Base-by-base conservation (phyloP, 2,797 vertebrate species). In the Alfaro cultratus region DNA sequence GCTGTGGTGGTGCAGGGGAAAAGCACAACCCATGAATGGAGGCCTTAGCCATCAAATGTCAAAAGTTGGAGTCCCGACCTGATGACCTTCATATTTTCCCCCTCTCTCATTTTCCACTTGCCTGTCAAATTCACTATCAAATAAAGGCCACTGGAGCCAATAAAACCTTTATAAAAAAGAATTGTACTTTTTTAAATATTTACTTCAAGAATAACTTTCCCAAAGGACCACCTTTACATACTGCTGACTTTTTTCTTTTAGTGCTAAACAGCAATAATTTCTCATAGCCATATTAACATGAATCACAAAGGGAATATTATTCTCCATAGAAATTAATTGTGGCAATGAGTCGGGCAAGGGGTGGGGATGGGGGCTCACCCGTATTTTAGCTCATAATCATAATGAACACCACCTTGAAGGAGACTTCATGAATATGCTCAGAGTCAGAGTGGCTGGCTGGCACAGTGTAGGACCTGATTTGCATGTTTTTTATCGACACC, bases 401-500 rank as follows among this genome's bases (percentile, higher is more conserved):
- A 93, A 93, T 90, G 88, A 85, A 89, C 71, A 75, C 81, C 16
- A 79, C 82, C 85, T 87, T 83, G 51, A 53, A 53, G 51, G 51
- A 53, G 23, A 53, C 23, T 9, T 53, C 89, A 90, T 90, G 86
- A 90, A 92, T 89, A 88, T 88, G 82, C 82, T 89, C 80, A 79
- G 78, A 88, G 78, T 84, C 75, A 71, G 90, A 93, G 91, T 92
- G 88, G 88, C 89, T 88, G 85, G 78, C 88, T 92, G 91, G 90
- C 92, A 92, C 79, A 29, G 31, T 88, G 90, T 92, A 85, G 89
- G 79, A 88, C 87, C 87, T 72, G 53, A 92, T 94, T 94, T 93
- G 80, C 93, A 94, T 94, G 91, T 84, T 92, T 88, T 94, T 93
- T 91, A 92, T 49, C 75, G 85, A 86, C 90, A 89, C 88, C 88